Evolutionary conservation across 2,888 invertebrate species (phyloP).

Genomic region (Pammene aurita): DNA sequence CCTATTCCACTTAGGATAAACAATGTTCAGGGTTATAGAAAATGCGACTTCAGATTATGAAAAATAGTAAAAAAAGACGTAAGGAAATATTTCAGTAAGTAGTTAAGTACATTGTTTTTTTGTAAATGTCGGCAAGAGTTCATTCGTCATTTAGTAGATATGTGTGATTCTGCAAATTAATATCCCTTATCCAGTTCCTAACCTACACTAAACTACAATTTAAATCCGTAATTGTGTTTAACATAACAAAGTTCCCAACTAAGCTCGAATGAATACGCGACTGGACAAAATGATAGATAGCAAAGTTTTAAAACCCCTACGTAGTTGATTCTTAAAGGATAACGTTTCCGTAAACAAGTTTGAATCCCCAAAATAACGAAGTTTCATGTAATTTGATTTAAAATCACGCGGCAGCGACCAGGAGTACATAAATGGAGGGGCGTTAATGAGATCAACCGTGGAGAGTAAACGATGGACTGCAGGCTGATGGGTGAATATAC

Average conservation of each 20-base stretch:
- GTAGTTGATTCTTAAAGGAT: slow-evolving; percentile 5
- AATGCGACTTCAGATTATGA: no score
- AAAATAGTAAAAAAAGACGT: no score
- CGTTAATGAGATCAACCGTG: slow-evolving; percentile 14
- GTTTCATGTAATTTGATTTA: slow-evolving; percentile 5
- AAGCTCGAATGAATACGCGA: not conserved
- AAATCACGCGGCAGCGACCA: slow-evolving; percentile 4
- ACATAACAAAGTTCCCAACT: not conserved
- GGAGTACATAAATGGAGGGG: slow-evolving; percentile 3
- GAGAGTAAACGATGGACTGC: not conserved
- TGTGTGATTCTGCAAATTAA: no score
- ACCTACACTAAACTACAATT: no score
- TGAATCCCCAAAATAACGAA: slow-evolving; percentile 2
- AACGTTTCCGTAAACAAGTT: not conserved
- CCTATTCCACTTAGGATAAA: no score
- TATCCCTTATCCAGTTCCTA: no score
- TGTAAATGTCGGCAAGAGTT: no score
- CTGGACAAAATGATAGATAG: not conserved
- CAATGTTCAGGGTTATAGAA: no score
- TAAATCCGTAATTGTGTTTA: no score
- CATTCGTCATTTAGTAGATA: no score
- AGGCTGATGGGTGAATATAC: not conserved
- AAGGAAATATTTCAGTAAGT: no score
- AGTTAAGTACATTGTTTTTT: no score
- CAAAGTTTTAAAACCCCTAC: not conserved